Conservation (phyloP, 2,113 vertebrate genomes). For the Hirundichthys speculiger region DNA sequence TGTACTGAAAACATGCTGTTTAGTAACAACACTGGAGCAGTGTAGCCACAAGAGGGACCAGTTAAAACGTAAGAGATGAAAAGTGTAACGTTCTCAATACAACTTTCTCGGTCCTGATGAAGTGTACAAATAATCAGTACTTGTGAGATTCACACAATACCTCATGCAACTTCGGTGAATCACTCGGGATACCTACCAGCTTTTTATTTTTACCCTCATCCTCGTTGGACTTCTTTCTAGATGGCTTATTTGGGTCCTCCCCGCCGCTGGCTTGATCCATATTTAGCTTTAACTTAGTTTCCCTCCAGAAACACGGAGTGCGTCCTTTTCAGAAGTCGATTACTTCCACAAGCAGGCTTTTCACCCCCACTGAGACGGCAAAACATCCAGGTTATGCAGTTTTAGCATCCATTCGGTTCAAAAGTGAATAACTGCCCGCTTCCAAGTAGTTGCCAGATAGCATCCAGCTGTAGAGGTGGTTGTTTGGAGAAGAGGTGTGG, state of each 20-base stretch:
- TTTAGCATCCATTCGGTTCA: conserved; percentile 71
- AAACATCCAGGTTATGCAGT: conserved; percentile 62
- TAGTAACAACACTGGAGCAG: conserved; percentile 12
- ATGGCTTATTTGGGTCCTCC: conserved; percentile 81
- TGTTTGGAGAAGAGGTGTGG: conserved; percentile 60
- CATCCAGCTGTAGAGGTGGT: conserved; percentile 34
- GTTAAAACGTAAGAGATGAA: neutral
- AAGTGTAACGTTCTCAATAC: no score
- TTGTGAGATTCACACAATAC: no score
- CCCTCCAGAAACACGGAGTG: conserved; percentile 12
- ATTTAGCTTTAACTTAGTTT: conserved; percentile 17
- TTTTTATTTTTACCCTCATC: conserved; percentile 86
- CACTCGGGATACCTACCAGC: conserved; percentile 74
- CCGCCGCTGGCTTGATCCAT: conserved; percentile 85
- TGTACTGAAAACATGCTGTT: conserved; percentile 20
- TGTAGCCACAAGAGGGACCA: neutral
- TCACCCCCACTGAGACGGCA: neutral
- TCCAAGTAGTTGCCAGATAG: conserved; percentile 20
- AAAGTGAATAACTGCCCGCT: conserved; percentile 13
- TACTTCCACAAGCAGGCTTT: conserved; percentile 29
- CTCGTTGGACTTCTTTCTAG: conserved; percentile 81
- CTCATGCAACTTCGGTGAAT: conserved; percentile 5
- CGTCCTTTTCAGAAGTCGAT: conserved; percentile 34
- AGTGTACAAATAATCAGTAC: no score
- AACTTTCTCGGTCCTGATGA: neutral